A percentile compares a stretch with the other conserved stretches of the same genome.
These are phyloP conservation scores for Microtus richardsoni DNA, from an alignment of 2,113 vertebrate genomes.

Conservation along the genomic window DNA sequence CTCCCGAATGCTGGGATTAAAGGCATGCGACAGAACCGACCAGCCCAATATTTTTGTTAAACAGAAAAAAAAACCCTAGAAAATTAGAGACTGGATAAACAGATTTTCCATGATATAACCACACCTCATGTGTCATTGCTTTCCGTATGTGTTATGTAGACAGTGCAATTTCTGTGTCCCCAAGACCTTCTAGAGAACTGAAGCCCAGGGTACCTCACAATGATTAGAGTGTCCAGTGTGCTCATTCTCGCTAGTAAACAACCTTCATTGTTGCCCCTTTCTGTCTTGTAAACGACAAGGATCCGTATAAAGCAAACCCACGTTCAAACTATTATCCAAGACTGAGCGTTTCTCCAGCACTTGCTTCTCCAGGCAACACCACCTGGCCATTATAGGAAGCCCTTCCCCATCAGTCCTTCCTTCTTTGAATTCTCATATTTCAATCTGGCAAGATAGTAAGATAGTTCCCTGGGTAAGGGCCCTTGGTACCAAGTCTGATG, in stretches of 20 bases:
- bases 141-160: neutral
- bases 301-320: neutral
- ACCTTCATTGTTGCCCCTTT: neutral
- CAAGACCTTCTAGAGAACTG: neutral
- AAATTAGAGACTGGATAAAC: neutral
- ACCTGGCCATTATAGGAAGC: neutral
- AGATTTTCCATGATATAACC: neutral
- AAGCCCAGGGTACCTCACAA: neutral
- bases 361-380: neutral
- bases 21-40: too few relatives aligned
- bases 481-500: neutral
- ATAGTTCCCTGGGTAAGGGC: neutral
- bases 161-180: neutral
- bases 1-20: too few relatives aligned
- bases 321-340: neutral
- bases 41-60: neutral
- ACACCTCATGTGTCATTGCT: neutral
- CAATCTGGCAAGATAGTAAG: neutral
- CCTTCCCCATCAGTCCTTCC: neutral
- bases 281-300: neutral
- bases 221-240: neutral
- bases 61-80: neutral
- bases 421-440: neutral
- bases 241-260: neutral
- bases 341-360: neutral